A percentile compares a stretch with the other conserved stretches of the same genome.
Evolutionary conservation across 2,888 invertebrate genomes (phyloP).

Genomic region (Pocota personata): DNA sequence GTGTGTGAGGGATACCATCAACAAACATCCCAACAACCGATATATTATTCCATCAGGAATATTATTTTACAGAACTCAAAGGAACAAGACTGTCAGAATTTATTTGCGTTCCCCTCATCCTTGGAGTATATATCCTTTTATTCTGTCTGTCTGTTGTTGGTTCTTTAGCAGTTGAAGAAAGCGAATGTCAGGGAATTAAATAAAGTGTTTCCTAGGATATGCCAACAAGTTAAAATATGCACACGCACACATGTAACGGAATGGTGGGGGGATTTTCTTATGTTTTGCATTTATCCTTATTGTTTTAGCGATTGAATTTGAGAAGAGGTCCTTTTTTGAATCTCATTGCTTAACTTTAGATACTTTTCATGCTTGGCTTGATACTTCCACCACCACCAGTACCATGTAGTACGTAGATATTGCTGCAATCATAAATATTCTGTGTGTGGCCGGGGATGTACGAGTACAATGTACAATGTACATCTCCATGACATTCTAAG

Average conservation of each 20-base stretch:
- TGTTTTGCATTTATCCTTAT: slow-evolving; percentile 36
- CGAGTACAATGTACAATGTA: too few species aligned
- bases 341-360: slow-evolving; percentile 21
- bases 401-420: too few species aligned
- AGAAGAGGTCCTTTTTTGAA: slow-evolving; percentile 38
- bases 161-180: background rate
- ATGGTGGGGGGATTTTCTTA: background rate
- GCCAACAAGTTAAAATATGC: slow-evolving; percentile 46
- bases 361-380: background rate
- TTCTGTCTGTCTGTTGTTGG: background rate
- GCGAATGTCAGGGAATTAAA: slow-evolving; percentile 37
- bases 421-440: slow-evolving; percentile 58
- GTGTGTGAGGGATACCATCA: slow-evolving; percentile 1
- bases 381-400: background rate
- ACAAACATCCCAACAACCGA: slow-evolving; percentile 5
- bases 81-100: slow-evolving; percentile 50
- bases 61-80: slow-evolving; percentile 60
- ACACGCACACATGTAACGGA: background rate
- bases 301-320: slow-evolving; percentile 47
- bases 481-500: slow-evolving; percentile 53
- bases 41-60: slow-evolving; percentile 58
- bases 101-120: slow-evolving; percentile 39
- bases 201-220: slow-evolving; percentile 45
- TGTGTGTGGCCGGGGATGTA: slow-evolving; percentile 6
- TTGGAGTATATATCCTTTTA: slow-evolving; percentile 9